These are phyloP conservation scores for Stichodactyla mertensii DNA, from an alignment of 64 coral and sea anemone species.

Conservation along the genomic window DNA sequence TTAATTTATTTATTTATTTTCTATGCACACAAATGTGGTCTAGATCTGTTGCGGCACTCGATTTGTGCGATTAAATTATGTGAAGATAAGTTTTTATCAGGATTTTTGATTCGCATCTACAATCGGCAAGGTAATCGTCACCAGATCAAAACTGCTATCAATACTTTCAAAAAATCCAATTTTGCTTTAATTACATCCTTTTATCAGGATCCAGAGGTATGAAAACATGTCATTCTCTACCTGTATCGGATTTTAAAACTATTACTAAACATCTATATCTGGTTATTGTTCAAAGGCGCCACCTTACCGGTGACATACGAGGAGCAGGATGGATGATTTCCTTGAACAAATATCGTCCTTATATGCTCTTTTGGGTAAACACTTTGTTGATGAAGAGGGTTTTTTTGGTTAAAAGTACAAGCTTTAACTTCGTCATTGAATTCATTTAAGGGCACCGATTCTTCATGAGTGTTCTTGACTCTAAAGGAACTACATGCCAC, in stretches of 20 bases:
- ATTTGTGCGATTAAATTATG: background rate
- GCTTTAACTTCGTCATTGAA: background rate
- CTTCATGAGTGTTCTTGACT: too few relatives aligned
- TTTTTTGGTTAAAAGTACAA: background rate
- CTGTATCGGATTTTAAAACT: background rate
- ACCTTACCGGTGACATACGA: background rate
- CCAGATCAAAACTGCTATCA: background rate
- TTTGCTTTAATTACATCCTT: conserved; percentile 1
- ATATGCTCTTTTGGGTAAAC: background rate
- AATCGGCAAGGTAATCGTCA: background rate
- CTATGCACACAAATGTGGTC: background rate
- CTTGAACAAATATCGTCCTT: background rate
- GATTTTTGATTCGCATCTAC: background rate
- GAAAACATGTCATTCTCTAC: background rate
- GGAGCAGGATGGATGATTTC: background rate
- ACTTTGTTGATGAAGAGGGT: background rate
- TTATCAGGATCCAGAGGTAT: background rate
- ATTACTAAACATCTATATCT: background rate
- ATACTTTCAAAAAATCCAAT: background rate
- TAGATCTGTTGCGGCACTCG: too few relatives aligned
- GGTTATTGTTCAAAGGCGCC: conserved; percentile 1
- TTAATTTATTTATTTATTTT: background rate
- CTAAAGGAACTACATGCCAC: too few relatives aligned
- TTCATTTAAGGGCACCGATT: too few relatives aligned
- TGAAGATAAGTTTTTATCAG: background rate